Percentiles rank a stretch among this genome's conserved stretches.
Evolutionary conservation across 2,888 invertebrate genomes (phyloP).

Genomic region (Deilephila elpenor): DNA sequence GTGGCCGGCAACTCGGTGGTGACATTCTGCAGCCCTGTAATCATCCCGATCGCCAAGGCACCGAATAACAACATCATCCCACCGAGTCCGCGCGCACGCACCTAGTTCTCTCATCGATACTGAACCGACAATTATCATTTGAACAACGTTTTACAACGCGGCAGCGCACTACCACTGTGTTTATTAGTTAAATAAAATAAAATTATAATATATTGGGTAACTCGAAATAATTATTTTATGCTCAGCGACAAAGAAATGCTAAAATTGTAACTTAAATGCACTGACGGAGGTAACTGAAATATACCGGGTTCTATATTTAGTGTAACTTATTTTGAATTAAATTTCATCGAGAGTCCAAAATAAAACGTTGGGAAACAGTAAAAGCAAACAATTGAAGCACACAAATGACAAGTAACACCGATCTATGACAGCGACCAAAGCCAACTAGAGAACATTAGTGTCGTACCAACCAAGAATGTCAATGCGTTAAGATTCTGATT

Average conservation of each 20-base stretch:
- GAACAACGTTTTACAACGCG: conserved; percentile 38
- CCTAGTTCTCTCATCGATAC: conserved; percentile 66
- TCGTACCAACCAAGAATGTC: no score
- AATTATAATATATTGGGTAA: conserved; percentile 43
- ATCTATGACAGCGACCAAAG: conserved; percentile 55
- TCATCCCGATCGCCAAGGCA: conserved; percentile 81
- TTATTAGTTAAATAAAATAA: conserved; percentile 35
- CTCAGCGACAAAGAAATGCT: conserved; percentile 42
- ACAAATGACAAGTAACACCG: conserved; percentile 59
- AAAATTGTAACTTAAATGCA: conserved; percentile 45
- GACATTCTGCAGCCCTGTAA: conserved; percentile 76
- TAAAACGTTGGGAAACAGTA: conserved; percentile 69
- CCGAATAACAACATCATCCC: conserved; percentile 82
- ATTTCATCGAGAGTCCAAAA: conserved; percentile 55
- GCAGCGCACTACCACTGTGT: conserved; percentile 32
- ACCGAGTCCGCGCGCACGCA: conserved; percentile 60
- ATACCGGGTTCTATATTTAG: conserved; percentile 41
- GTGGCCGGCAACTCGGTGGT: conserved; percentile 69
- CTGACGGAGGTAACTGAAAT: conserved; percentile 39
- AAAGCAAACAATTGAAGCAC: conserved; percentile 80
- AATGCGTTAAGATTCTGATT: no score
- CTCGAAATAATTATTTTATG: conserved; percentile 41
- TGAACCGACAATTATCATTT: conserved; percentile 70
- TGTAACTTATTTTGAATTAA: conserved; percentile 53
- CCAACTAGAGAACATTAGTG: conserved; percentile 29